A percentile compares a stretch with the other conserved stretches of the same genome.
These are phyloP conservation scores for Melanotaenia trifasciata DNA, from an alignment of 2,797 vertebrate genomes.

Conservation along the genomic window DNA sequence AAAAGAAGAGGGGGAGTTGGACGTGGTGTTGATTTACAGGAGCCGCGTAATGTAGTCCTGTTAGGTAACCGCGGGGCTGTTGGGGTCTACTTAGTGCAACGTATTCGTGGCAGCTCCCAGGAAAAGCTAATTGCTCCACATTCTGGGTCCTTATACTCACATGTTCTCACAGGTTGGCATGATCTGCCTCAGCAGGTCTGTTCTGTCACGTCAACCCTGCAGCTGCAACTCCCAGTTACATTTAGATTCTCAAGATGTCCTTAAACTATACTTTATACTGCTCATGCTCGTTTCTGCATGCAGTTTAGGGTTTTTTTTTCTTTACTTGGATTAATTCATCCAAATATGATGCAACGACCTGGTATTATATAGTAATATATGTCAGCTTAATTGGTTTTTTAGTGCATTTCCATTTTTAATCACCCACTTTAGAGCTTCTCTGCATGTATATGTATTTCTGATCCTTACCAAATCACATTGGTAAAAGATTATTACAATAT, in stretches of 20 bases:
- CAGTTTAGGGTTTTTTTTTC: not conserved
- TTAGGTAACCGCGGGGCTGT: conserved; percentile 62
- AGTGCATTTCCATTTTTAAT: not conserved
- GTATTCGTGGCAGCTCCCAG: conserved; percentile 3
- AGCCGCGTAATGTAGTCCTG: conserved; percentile 49
- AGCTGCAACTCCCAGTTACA: not conserved
- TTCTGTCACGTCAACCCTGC: not conserved
- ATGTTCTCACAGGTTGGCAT: not conserved
- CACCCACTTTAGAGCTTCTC: too few relatives aligned
- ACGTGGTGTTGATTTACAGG: conserved; percentile 64
- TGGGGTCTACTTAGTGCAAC: not conserved
- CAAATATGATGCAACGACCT: not conserved
- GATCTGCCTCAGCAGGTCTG: not conserved
- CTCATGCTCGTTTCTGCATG: not conserved
- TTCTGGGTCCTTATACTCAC: not conserved
- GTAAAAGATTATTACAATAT: too few relatives aligned
- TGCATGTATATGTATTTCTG: too few relatives aligned
- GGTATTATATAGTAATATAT: not conserved
- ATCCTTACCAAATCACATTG: too few relatives aligned
- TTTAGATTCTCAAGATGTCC: too few relatives aligned
- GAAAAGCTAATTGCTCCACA: not conserved
- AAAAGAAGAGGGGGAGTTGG: conserved; percentile 47
- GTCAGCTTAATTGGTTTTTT: too few relatives aligned
- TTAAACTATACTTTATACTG: too few relatives aligned
- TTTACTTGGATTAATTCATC: not conserved